Percentiles rank a stretch among this genome's conserved stretches.
phyloP scores from a whole-genome alignment of 1,140 invertebrate genomes.

The Lepidostoma basale region DNA sequence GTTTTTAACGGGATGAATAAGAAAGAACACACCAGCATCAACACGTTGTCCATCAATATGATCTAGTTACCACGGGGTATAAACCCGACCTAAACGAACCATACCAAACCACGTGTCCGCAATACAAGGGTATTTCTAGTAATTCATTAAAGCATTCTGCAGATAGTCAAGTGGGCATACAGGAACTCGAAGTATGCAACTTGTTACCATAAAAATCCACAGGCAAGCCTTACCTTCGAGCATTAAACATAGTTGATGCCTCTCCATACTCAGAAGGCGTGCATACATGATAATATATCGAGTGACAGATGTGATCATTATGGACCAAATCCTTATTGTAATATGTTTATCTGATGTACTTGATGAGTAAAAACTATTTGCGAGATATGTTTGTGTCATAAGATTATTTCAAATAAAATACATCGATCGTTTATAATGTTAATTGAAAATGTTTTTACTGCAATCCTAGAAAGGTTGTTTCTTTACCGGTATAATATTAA shows the following conservation, averaged over 20 bases:
- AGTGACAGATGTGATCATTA: constrained; percentile 2
- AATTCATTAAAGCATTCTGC: constrained; percentile 13
- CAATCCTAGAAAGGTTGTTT: too few species aligned
- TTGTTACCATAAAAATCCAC: constrained; percentile 3
- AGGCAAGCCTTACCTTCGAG: too few species aligned
- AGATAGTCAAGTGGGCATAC: neutral
- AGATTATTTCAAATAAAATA: too few species aligned
- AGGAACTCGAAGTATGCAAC: constrained; percentile 4
- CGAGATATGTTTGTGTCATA: neutral
- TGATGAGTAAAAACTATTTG: neutral
- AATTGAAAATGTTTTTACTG: too few species aligned
- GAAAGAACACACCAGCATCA: too few species aligned
- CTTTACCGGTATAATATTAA: too few species aligned
- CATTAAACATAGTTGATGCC: neutral
- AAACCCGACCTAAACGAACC: too few species aligned
- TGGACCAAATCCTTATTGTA: constrained; percentile 13
- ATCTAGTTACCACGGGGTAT: constrained; percentile 12
- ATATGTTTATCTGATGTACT: neutral
- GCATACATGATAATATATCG: neutral
- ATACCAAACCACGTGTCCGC: neutral
- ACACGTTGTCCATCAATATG: neutral
- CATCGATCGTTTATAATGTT: too few species aligned
- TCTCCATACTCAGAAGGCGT: neutral
- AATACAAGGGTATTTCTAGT: neutral
- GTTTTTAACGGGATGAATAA: too few species aligned